Percentiles rank a stretch among this genome's conserved stretches.
Evolutionary conservation across 2,797 vertebrate genomes (phyloP).

Genomic region (Echiichthys vipera): DNA sequence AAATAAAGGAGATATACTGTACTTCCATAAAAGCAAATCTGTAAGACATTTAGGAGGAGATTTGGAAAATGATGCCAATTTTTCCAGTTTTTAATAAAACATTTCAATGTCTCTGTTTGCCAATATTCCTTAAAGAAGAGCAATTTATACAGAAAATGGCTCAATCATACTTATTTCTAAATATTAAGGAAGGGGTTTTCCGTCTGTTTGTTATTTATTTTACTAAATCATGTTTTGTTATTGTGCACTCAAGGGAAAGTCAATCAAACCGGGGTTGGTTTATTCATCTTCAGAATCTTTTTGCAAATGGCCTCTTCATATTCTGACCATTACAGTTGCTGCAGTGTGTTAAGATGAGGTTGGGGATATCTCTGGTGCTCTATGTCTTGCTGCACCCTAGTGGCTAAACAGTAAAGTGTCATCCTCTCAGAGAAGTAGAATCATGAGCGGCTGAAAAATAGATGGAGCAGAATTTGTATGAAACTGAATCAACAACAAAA

Average conservation of each 20-base stretch:
- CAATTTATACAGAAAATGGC: constrained; percentile 8
- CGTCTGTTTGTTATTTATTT: too few species aligned
- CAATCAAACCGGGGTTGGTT: too few species aligned
- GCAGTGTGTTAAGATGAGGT: background rate
- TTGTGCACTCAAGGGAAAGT: too few species aligned
- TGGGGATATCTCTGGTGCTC: background rate
- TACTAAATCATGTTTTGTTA: too few species aligned
- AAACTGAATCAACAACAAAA: constrained; percentile 17
- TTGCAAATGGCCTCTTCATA: constrained; percentile 10
- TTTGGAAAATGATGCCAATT: background rate
- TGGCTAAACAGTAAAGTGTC: constrained; percentile 26
- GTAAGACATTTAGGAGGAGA: background rate
- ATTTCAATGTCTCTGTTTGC: background rate
- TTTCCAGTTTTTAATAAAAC: constrained; percentile 10
- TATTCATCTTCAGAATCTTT: too few species aligned
- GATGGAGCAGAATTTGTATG: background rate
- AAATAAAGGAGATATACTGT: constrained; percentile 1
- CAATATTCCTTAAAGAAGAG: constrained; percentile 1
- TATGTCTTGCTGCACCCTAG: constrained; percentile 69
- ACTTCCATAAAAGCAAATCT: constrained; percentile 22
- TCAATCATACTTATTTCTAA: too few species aligned
- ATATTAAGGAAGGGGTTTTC: too few species aligned
- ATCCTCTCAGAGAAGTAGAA: background rate
- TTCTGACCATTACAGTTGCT: background rate
- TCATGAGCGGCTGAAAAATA: background rate